Percentiles rank a stretch among this genome's conserved stretches.
Conservation (phyloP, 1,140 invertebrate species). For the Melipona quadrifasciata region DNA sequence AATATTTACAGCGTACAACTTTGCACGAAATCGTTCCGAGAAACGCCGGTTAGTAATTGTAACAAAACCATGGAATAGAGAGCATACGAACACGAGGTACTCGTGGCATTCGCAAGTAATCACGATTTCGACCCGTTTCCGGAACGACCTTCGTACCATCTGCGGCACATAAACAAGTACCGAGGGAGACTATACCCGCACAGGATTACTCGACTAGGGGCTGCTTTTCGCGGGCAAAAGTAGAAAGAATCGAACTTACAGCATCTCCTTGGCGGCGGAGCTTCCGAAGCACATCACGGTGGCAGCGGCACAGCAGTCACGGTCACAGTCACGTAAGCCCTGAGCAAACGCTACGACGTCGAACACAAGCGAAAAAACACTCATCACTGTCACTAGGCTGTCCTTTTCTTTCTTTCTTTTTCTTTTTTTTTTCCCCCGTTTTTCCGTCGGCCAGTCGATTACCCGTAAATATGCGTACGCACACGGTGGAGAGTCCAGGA, state of each 20-base stretch:
- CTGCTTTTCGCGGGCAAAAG: not conserved
- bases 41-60: not conserved
- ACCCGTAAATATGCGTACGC: not conserved
- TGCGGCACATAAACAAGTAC: slow-evolving; percentile 42
- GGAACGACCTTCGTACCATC: slow-evolving; percentile 55
- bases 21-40: no score
- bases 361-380: slow-evolving; percentile 50
- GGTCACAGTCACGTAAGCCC: slow-evolving; percentile 64
- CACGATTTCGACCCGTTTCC: slow-evolving; percentile 46
- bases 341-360: slow-evolving; percentile 12
- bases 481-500: slow-evolving; percentile 39
- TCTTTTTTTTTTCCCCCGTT: no score
- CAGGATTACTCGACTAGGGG: not conserved
- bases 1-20: not conserved
- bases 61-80: not conserved
- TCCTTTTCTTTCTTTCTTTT: not conserved
- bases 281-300: slow-evolving; percentile 41
- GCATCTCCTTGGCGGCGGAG: slow-evolving; percentile 49
- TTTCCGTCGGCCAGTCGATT: not conserved
- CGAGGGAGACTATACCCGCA: not conserved
- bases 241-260: slow-evolving; percentile 44
- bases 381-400: slow-evolving; percentile 63
- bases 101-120: not conserved
- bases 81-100: not conserved
- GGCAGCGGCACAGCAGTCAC: slow-evolving; percentile 54